A percentile compares a stretch with the other conserved stretches of the same genome.
phyloP scores from a whole-genome alignment of 2,888 invertebrate genomes.

The Melinaea menophilus region DNA sequence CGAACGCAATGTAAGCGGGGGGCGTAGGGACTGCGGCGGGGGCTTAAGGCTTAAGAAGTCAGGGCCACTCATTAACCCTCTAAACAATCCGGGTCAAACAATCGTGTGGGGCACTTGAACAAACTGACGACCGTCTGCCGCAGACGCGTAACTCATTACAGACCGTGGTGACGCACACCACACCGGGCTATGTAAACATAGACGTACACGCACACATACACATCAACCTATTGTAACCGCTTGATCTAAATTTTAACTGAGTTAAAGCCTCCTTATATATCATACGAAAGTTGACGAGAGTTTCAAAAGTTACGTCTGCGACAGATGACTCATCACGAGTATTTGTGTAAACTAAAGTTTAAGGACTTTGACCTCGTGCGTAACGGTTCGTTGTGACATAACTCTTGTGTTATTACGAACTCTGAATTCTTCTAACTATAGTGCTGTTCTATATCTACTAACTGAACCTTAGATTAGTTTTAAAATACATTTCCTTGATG shows the following conservation, averaged over 20 bases:
- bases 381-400: conserved; percentile 16
- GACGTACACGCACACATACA: neutral
- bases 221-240: neutral
- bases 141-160: conserved; percentile 54
- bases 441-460: neutral
- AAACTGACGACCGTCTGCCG: conserved; percentile 44
- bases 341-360: conserved; percentile 8
- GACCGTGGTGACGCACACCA: conserved; percentile 18
- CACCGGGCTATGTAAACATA: neutral
- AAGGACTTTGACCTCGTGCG: conserved; percentile 27
- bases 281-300: no score
- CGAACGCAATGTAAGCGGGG: neutral
- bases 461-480: neutral
- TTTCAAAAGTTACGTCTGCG: no score
- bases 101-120: conserved; percentile 53
- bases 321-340: neutral
- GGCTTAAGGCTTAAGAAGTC: conserved; percentile 47
- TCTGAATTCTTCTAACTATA: neutral
- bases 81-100: conserved; percentile 64
- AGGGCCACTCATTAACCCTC: conserved; percentile 66
- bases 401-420: neutral
- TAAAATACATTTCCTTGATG: conserved; percentile 20
- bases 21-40: neutral
- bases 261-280: no score
- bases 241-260: neutral